Evolutionary conservation across 2,888 invertebrate species (phyloP).

Genomic region (Stratiomys singularior): DNA sequence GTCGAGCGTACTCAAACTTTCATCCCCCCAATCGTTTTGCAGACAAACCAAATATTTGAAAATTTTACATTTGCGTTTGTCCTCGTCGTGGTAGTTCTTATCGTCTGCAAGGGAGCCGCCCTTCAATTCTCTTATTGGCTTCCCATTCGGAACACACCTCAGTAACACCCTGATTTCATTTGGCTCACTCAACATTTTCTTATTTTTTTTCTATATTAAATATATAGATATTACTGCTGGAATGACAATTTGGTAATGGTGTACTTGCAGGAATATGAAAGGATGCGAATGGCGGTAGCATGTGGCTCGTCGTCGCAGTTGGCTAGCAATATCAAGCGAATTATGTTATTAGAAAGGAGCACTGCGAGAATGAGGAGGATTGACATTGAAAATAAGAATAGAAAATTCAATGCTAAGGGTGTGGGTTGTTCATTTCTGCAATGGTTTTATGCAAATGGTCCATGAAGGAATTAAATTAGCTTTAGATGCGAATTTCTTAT

Average conservation of each 20-base stretch:
- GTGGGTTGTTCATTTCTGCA: too few species aligned
- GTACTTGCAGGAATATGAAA: not conserved
- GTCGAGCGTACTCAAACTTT: not conserved
- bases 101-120: slow-evolving; percentile 12
- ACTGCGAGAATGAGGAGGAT: not conserved
- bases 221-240: not conserved
- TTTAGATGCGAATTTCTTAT: too few species aligned
- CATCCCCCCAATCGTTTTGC: not conserved
- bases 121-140: slow-evolving; percentile 1
- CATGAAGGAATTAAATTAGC: too few species aligned
- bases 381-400: not conserved
- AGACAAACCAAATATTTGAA: slow-evolving; percentile 34
- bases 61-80: slow-evolving; percentile 7
- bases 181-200: not conserved
- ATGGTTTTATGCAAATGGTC: too few species aligned
- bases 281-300: not conserved
- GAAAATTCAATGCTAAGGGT: too few species aligned
- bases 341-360: not conserved
- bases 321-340: not conserved
- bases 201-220: not conserved
- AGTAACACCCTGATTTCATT: slow-evolving; percentile 11
- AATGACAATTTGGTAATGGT: slow-evolving; percentile 8
- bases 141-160: slow-evolving; percentile 7
- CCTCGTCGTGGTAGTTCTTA: too few species aligned
- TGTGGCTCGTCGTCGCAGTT: not conserved